Evolutionary conservation across 2,797 vertebrate species (phyloP).

Genomic region (Sebastes cheni): DNA sequence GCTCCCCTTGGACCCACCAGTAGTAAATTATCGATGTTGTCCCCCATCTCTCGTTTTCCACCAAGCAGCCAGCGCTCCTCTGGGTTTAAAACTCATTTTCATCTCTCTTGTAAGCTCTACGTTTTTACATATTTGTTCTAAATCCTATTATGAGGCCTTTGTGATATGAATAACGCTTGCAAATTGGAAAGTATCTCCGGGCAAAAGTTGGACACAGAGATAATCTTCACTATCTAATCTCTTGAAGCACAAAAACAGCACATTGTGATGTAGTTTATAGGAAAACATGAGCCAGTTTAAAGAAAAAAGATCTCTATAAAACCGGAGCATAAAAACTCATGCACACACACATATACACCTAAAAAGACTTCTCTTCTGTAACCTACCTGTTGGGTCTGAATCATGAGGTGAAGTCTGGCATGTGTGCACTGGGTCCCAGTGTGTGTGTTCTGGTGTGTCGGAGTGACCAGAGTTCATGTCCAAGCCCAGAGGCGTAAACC

Average conservation of each 20-base stretch:
- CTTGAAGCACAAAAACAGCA: constrained; percentile 61
- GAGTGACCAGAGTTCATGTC: constrained; percentile 27
- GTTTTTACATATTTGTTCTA: constrained; percentile 82
- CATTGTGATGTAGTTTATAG: constrained; percentile 46
- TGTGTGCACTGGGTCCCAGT: constrained; percentile 27
- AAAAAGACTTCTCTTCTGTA: constrained; percentile 1
- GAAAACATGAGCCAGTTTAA: constrained; percentile 50
- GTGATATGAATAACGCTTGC: constrained; percentile 77
- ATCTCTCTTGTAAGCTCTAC: constrained; percentile 77
- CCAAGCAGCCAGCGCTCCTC: constrained; percentile 68
- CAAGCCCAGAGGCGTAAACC: constrained; percentile 64
- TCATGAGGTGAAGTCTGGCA: background rate
- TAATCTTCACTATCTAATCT: constrained; percentile 80
- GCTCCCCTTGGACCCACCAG: constrained; percentile 60
- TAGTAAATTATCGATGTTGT: constrained; percentile 69
- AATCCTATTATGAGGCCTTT: constrained; percentile 81
- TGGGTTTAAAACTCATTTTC: constrained; percentile 82
- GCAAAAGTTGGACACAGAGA: constrained; percentile 79
- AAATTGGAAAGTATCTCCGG: constrained; percentile 80
- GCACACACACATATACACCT: background rate
- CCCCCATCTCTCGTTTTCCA: constrained; percentile 68
- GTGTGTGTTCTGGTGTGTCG: constrained; percentile 36
- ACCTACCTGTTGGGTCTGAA: constrained; percentile 61
- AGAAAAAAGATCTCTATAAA: constrained; percentile 4
- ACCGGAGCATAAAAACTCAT: constrained; percentile 11